A percentile compares a stretch with the other conserved stretches of the same genome.
These are phyloP conservation scores for Drosophila gunungcola DNA, from an alignment of 1,140 invertebrate genomes.

Conservation along the genomic window DNA sequence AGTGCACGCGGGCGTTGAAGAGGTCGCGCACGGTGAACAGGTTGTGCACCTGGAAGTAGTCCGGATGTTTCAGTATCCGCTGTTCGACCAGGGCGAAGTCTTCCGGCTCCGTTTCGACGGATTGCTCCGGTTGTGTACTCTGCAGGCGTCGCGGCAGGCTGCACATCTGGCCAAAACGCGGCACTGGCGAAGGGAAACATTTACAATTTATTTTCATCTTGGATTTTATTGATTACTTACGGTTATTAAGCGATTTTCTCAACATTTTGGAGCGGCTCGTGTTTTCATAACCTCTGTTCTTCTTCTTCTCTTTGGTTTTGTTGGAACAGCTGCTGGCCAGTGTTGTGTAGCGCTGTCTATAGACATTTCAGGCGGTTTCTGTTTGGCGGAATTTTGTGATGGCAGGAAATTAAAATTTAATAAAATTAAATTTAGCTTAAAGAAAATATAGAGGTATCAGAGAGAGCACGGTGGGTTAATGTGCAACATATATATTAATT, in stretches of 20 bases:
- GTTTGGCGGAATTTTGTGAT: too few species aligned
- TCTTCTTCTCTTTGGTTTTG: conserved; percentile 28
- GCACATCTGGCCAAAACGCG: conserved; percentile 55
- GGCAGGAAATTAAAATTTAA: too few species aligned
- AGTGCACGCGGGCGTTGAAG: conserved; percentile 96
- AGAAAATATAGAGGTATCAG: too few species aligned
- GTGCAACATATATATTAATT: too few species aligned
- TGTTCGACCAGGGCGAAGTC: conserved; percentile 69
- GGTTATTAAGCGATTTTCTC: conserved; percentile 59
- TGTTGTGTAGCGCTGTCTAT: conserved; percentile 2
- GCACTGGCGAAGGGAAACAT: conserved; percentile 22
- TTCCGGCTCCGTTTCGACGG: conserved; percentile 53
- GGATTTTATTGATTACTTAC: conserved; percentile 55
- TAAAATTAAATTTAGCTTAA: neutral
- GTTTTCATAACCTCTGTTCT: conserved; percentile 56
- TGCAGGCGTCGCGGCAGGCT: conserved; percentile 46
- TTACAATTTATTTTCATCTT: neutral
- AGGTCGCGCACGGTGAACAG: conserved; percentile 95
- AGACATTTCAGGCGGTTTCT: neutral
- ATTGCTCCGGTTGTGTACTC: conserved; percentile 52
- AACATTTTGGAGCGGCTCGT: conserved; percentile 65
- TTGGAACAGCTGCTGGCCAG: conserved; percentile 25
- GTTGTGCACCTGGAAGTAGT: conserved; percentile 95
- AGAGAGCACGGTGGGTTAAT: too few species aligned
- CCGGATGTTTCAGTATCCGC: conserved; percentile 89